Evolutionary conservation across 2,888 invertebrate genomes (phyloP).

Genomic region (Odontocerum albicorne): DNA sequence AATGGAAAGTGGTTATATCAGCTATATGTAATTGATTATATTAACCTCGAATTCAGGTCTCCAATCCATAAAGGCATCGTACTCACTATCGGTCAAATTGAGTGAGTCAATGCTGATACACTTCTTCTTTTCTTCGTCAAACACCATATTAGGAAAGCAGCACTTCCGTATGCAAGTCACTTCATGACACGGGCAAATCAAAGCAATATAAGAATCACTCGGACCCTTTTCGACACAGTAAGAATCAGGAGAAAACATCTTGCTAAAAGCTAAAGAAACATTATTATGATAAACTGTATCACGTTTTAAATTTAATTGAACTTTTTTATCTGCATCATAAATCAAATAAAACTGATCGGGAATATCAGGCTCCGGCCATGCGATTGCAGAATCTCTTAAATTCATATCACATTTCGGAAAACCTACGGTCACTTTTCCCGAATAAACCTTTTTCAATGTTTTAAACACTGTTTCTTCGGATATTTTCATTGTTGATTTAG

Average conservation of each 20-base stretch:
- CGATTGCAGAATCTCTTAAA: slow-evolving; percentile 23
- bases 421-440: slow-evolving; percentile 20
- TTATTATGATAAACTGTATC: slow-evolving; percentile 27
- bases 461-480: slow-evolving; percentile 14
- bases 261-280: slow-evolving; percentile 24
- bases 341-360: slow-evolving; percentile 31
- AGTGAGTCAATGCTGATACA: slow-evolving; percentile 25
- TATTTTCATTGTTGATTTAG: slow-evolving; percentile 27
- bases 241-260: slow-evolving; percentile 24
- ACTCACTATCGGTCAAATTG: slow-evolving; percentile 16
- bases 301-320: slow-evolving; percentile 23
- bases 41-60: slow-evolving; percentile 32
- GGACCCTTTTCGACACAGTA: slow-evolving; percentile 32
- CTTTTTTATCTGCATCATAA: slow-evolving; percentile 24
- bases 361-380: slow-evolving; percentile 24
- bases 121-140: slow-evolving; percentile 21
- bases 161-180: slow-evolving; percentile 34
- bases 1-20: too few species aligned
- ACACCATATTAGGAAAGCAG: slow-evolving; percentile 28
- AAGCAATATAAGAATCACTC: slow-evolving; percentile 18
- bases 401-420: slow-evolving; percentile 28
- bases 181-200: slow-evolving; percentile 31
- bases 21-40: too few species aligned
- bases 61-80: slow-evolving; percentile 29
- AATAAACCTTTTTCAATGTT: slow-evolving; percentile 27